These are phyloP conservation scores for Seriola quinqueradiata DNA, from an alignment of 2,113 vertebrate genomes.

Conservation along the genomic window DNA sequence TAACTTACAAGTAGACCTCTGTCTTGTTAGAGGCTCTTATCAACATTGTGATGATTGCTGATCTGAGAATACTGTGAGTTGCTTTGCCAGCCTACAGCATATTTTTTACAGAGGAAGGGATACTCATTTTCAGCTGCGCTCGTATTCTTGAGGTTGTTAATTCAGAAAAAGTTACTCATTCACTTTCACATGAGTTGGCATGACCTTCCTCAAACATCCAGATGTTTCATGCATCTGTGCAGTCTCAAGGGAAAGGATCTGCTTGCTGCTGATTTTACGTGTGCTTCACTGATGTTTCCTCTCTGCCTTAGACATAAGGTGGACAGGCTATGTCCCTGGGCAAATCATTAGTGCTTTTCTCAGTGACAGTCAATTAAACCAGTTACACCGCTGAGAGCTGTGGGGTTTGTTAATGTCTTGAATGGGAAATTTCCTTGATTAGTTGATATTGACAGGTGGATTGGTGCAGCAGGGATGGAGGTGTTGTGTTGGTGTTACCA, in stretches of 20 bases:
- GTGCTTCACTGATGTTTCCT: slow-evolving; percentile 38
- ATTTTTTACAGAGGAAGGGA: not conserved
- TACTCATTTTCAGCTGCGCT: not conserved
- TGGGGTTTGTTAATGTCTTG: slow-evolving; percentile 13
- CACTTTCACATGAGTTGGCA: not conserved
- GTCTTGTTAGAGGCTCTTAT: slow-evolving; percentile 4
- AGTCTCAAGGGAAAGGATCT: not conserved
- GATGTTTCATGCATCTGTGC: slow-evolving; percentile 4
- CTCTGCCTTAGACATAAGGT: slow-evolving; percentile 11
- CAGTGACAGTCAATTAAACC: slow-evolving; percentile 44
- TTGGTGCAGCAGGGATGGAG: not conserved
- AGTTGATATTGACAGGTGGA: slow-evolving; percentile 20
- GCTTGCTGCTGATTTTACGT: slow-evolving; percentile 26
- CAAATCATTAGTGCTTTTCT: slow-evolving; percentile 58
- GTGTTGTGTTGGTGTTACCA: not conserved
- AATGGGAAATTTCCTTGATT: slow-evolving; percentile 36
- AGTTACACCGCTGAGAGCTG: slow-evolving; percentile 25
- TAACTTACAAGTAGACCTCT: not conserved
- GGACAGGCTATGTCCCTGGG: slow-evolving; percentile 31
- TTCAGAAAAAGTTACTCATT: not conserved
- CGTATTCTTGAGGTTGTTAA: not conserved
- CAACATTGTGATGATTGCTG: not conserved
- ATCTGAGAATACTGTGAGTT: not conserved
- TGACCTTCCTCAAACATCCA: slow-evolving; percentile 18
- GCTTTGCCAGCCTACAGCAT: not conserved